Base-by-base conservation (phyloP, 92 coral and sea anemone species). In the Epizoanthus stellaris region DNA sequence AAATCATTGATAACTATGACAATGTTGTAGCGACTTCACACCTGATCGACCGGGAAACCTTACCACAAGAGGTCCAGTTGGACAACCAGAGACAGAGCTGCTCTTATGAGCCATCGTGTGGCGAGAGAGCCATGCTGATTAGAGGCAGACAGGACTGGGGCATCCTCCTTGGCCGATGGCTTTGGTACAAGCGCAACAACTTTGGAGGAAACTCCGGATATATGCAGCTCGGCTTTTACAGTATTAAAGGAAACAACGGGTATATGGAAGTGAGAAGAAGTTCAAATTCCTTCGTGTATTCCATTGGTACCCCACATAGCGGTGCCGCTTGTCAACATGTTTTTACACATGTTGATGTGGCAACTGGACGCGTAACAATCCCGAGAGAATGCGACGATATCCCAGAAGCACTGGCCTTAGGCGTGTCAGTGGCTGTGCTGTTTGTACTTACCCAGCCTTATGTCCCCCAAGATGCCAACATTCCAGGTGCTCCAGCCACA, bases 61-160 rank as follows among this genome's bases (percentile, higher is more conserved):
- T 88, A 3, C 91, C 91, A 19, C 75, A 57, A 71, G 81, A 88
- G 75, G 69, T 67, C 9, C 91, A 88, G 83, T 40, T 88, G 43
- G 85, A 60, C 16, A 82, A 84, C 39, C 73, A 67, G 17, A 62
- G 43, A 30, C 81, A 21, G 21, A 42, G 80, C n/a, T 88, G 91
- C 47, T 86, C 85, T 1, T 88, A 88, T 42, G 82, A 80, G 66
- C 91, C 91, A 0, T 47, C 73, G 59, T 76, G 88, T 30, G 82
- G 88, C 11, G 91, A 88, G 66, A 66, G 91, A 30, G 91, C 91
- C 30, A 66, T 88, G 88, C 88, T 88, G 45, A 84, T 88, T 14
- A 81, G 87, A 16, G 86, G 91, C 13, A 82, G 86, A 79, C 77
- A 77, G 54, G 91, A 88, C 65, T 88, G 91, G 91, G 91, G 85